Evolutionary conservation across 1,140 invertebrate species (phyloP).

Genomic region (Halyomorpha halys): DNA sequence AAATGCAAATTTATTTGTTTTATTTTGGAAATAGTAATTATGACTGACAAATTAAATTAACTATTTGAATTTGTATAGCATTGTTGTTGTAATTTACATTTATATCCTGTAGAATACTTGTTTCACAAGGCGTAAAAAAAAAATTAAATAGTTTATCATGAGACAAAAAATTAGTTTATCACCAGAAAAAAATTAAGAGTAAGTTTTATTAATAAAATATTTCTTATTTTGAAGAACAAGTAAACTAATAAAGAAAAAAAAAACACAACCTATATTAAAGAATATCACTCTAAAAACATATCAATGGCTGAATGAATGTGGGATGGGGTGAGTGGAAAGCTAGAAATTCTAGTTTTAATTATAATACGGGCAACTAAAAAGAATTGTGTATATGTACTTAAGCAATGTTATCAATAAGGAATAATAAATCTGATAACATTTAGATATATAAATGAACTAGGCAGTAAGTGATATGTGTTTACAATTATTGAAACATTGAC

Average conservation of each 20-base stretch:
- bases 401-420: background rate
- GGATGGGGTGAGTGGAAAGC: background rate
- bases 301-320: constrained; percentile 19
- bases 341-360: no score
- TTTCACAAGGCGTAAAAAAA: no score
- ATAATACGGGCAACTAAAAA: no score
- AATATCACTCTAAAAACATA: constrained; percentile 24
- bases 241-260: constrained; percentile 1
- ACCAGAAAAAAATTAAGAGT: background rate
- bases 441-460: constrained; percentile 1
- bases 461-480: constrained; percentile 2
- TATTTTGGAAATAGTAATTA: no score
- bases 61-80: no score
- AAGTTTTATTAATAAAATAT: no score
- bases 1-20: no score
- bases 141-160: no score
- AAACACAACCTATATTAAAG: constrained; percentile 21
- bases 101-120: no score
- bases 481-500: constrained; percentile 20
- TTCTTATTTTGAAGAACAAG: constrained; percentile 9
- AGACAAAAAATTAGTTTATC: background rate
- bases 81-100: no score
- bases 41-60: no score
- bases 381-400: background rate
- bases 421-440: background rate